phyloP scores from a whole-genome alignment of 2,113 vertebrate genomes.

The Zosterops hypoxanthus region DNA sequence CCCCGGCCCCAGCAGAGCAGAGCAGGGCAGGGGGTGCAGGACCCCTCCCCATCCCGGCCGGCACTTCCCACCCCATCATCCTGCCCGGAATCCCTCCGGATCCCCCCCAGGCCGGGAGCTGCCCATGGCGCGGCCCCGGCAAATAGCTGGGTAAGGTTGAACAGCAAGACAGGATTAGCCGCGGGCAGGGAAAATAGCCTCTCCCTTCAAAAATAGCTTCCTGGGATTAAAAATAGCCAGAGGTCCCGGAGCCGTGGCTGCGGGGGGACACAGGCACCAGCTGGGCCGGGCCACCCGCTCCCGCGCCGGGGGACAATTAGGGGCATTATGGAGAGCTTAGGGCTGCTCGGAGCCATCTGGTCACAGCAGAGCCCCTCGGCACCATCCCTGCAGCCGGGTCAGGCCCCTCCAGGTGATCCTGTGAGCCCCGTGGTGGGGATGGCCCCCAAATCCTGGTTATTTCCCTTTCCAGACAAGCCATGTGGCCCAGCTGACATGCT shows the following conservation, averaged over 20 bases:
- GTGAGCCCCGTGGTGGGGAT: accelerated
- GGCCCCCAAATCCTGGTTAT: neutral
- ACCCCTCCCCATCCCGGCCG: neutral
- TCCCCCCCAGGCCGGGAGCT: neutral
- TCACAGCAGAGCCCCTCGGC: neutral
- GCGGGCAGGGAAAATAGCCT: slow-evolving; percentile 52
- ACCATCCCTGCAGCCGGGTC: neutral
- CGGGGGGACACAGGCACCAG: slow-evolving; percentile 19
- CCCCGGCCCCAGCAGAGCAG: accelerated
- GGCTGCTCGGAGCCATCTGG: slow-evolving; percentile 30
- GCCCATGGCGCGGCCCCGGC: neutral
- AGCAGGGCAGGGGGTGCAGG: neutral
- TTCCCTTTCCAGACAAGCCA: neutral
- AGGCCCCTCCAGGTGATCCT: neutral
- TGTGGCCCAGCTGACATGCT: neutral
- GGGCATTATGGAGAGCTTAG: slow-evolving; percentile 47
- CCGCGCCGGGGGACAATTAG: neutral
- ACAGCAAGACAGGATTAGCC: slow-evolving; percentile 44
- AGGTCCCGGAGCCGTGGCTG: neutral
- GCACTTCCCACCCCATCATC: neutral
- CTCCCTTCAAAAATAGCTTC: slow-evolving; percentile 51
- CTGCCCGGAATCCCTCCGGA: neutral
- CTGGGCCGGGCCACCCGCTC: neutral
- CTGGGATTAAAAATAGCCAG: slow-evolving; percentile 52
- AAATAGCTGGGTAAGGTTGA: slow-evolving; percentile 24